Evolutionary conservation across 1,140 invertebrate genomes (phyloP), one percentile per base, ranked within the genome.

Genomic region (Sycophila sp.): DNA sequence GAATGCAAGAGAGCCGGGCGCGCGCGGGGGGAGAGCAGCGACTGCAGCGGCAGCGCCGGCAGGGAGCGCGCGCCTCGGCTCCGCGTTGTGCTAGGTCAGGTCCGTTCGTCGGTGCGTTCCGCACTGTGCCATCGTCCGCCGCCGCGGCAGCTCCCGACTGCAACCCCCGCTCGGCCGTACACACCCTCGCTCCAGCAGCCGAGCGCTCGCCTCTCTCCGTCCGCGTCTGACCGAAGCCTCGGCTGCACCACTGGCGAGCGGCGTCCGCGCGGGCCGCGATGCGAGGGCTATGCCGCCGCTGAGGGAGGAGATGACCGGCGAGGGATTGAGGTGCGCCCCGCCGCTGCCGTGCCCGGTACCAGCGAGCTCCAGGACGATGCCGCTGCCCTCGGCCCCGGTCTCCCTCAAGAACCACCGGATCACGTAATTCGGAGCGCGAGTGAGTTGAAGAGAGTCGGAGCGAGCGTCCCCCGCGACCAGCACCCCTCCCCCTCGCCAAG

Each of bases 11-110:
- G n/a, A n/a, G n/a, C n/a, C n/a, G n/a, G n/a, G n/a, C n/a, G 42
- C n/a, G n/a, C 22, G 56, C 51, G 7, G 22, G 42, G n/a, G n/a
- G n/a, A n/a, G n/a, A n/a, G 32, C 40, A 42, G 13, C 10, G 30
- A 30, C 17, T 51, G 60, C 60, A 51, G 8, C 60, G 60, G 32
- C 34, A n/a, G 32, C 34, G 36, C 32, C 60, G 58, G 3, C 45
- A 19, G 17, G 32, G 0, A 5, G 38, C 13, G 42, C 42, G 24
- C 75, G 24, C 77, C 80, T 80, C 81, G 75, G 79, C 81, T 83
- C 83, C 80, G 83, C 79, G 84, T 85, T 85, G 85, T 80, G 84
- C 82, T 85, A 86, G 85, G 85, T 86, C 85, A 85, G 84, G 83
- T 83, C 55, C 55, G 49, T 49, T 64, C 26, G 24, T 22, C 42